Evolutionary conservation across 2,113 vertebrate species (phyloP), one percentile per base, ranked within the genome.

Genomic region (Formicarius rufipectus): DNA sequence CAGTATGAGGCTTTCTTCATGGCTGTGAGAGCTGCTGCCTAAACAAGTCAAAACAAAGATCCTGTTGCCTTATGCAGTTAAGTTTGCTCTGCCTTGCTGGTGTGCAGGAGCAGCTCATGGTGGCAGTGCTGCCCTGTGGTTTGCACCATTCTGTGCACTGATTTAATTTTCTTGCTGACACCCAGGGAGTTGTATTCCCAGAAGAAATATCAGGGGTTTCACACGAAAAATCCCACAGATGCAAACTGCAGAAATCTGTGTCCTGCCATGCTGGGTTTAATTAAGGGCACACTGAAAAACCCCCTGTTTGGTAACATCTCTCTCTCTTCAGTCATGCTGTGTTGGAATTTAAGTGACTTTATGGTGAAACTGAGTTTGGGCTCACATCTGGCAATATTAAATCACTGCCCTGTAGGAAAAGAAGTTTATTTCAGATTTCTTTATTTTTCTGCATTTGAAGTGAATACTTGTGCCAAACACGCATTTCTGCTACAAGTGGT

Each of bases 71-170:
- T 33, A 5, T 1, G 35, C 67, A 71, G 67, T 47, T 66, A 7
- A 66, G 12, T 44, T 24, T 11, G 12, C 59, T 62, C 28, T 42
- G 66, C 37, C 40, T 74, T 52, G 35, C 56, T 30, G n/a, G 3
- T 33, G 60, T 94, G 93, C 81, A 58, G 80, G 53, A 92, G 19
- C 27, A 68, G 71, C 97, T 93, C 89, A 89, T 68, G 97, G 90
- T 91, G 97, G 97, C 97, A 87, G 86, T 97, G 96, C 95, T 96
- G 94, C 86, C 71, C 59, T 63, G 68, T 52, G 69, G 31, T 78
- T 96, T 64, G 73, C 60, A 4, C 42, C 0, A 0, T 10, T 84
- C 50, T 14, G 33, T 15, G 25, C 0, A 13, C 23, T 37, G 49
- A 33, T 68, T 84, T 79, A 33, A 17, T 66, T 96, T 95, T 66